A percentile compares a stretch with the other conserved stretches of the same genome.
Evolutionary conservation across 2,113 vertebrate genomes (phyloP).

Genomic region (Poeciliopsis occidentalis): DNA sequence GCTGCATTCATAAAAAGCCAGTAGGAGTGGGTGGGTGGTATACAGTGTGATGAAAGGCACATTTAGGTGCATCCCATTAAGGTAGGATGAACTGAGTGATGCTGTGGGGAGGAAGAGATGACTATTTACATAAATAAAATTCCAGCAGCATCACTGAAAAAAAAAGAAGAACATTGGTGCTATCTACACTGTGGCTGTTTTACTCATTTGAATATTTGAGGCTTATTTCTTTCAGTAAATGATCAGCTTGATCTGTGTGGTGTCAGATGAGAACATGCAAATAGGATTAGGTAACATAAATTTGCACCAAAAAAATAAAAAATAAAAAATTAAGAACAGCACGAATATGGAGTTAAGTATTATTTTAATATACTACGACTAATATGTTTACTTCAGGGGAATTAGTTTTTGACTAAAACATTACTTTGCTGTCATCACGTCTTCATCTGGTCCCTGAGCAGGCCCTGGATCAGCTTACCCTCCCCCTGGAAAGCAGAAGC

Average conservation of each 20-base stretch:
- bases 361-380: neutral
- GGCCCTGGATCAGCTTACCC: constrained; percentile 54
- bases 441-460: constrained; percentile 7
- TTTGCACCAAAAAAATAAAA: neutral
- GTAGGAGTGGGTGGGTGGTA: constrained; percentile 56
- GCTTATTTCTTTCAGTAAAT: neutral
- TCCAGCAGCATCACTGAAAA: constrained; percentile 30
- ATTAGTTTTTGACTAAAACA: neutral
- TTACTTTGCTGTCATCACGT: constrained; percentile 29
- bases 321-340: neutral
- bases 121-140: constrained; percentile 64
- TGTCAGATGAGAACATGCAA: constrained; percentile 14
- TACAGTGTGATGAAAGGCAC: constrained; percentile 19
- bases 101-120: constrained; percentile 29
- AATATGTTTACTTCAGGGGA: neutral
- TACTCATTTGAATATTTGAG: neutral
- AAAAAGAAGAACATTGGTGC: neutral
- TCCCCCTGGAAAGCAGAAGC: constrained; percentile 35
- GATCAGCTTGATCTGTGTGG: neutral
- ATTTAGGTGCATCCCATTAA: constrained; percentile 10
- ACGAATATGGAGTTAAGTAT: neutral
- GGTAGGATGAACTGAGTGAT: constrained; percentile 12
- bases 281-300: neutral
- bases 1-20: constrained; percentile 54
- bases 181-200: neutral